Conservation (phyloP, 2,888 invertebrate species). For the Agrilus biguttatus region DNA sequence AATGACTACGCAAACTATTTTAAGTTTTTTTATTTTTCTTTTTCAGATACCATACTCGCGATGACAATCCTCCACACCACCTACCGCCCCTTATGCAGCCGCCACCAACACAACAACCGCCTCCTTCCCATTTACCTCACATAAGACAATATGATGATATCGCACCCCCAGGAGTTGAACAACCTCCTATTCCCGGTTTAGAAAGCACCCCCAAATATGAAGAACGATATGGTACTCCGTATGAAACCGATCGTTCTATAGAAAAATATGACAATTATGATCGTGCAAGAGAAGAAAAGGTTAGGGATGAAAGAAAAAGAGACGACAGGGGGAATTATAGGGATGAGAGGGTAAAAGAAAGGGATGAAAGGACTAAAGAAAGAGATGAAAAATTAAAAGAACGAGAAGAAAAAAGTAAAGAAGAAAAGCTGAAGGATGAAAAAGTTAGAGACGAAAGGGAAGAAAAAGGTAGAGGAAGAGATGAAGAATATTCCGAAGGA, state of each 20-base stretch:
- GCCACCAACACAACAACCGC: constrained; percentile 14
- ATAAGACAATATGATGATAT: constrained; percentile 36
- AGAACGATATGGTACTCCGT: constrained; percentile 8
- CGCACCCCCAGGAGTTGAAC: constrained; percentile 45
- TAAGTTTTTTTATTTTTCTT: constrained; percentile 12
- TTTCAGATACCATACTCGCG: constrained; percentile 23
- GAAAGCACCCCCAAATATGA: constrained; percentile 40
- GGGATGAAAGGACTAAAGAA: constrained; percentile 17
- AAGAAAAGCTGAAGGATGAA: constrained; percentile 9
- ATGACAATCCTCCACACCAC: constrained; percentile 11
- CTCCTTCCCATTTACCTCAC: constrained; percentile 15
- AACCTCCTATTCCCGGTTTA: constrained; percentile 47
- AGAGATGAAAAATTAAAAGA: constrained; percentile 29
- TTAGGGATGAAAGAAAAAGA: constrained; percentile 3
- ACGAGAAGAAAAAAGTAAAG: constrained; percentile 23
- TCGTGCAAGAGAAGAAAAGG: constrained; percentile 1
- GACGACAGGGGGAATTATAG: constrained; percentile 6
- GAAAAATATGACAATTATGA: constrained; percentile 5
- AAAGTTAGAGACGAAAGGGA: constrained; percentile 4
- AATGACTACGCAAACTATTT: constrained; percentile 1
- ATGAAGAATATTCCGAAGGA: constrained; percentile 31
- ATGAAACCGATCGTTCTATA: constrained; percentile 9
- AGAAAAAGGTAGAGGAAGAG: constrained; percentile 21
- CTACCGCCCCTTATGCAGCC: constrained; percentile 14
- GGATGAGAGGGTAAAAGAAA: constrained; percentile 11